Base-by-base conservation (phyloP, 2,797 vertebrate genomes). In the Cercopithecus mitis region DNA sequence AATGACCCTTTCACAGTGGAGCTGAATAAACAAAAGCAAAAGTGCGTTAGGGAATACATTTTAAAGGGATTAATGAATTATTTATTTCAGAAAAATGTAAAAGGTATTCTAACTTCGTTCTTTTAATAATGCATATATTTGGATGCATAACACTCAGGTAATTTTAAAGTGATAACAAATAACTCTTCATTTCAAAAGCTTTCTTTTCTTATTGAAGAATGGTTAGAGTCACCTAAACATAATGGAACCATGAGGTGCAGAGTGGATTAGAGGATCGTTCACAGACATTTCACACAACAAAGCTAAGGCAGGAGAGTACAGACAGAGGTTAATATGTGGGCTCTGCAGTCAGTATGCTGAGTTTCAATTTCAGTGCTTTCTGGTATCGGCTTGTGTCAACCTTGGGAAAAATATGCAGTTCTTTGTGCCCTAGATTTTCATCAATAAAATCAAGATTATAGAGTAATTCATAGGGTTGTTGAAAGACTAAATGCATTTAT, bases 151-250 rank as follows among this genome's bases (percentile, higher is more conserved):
- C 12, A 57, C 67, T 91, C 45, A 79, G 47, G 39, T 47, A 79
- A 91, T 92, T 95, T 98, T 96, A 92, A 36, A 96, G 92, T 88
- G 97, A 7, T 81, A 96, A 96, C 22, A 1, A 0, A 30, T n/a
- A 82, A 91, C 2, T 83, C 20, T 80, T 92, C 57, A 79, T 94
- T n/a, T 39, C 90, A 83, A 98, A 93, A 33, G 76, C 17, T 90
- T 64, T n/a, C 30, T 89, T 50, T n/a, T 58, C 75, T 79, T 72
- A 17, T 0, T 92, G 87, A 95, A 93, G 79, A 88, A 45, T 4
- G 39, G 22, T 58, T 13, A 52, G 64, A 80, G n/a, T 36, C 14
- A 89, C 11, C 17, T 15, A 27, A 55, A 4, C 88, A 97, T 88
- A 92, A 39, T 3, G 79, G 91, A 96, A 43, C 36, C 67, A 2